Percentiles rank a stretch among this genome's conserved stretches.
phyloP scores from a whole-genome alignment of 1,140 invertebrate species.

The Eciton burchellii region DNA sequence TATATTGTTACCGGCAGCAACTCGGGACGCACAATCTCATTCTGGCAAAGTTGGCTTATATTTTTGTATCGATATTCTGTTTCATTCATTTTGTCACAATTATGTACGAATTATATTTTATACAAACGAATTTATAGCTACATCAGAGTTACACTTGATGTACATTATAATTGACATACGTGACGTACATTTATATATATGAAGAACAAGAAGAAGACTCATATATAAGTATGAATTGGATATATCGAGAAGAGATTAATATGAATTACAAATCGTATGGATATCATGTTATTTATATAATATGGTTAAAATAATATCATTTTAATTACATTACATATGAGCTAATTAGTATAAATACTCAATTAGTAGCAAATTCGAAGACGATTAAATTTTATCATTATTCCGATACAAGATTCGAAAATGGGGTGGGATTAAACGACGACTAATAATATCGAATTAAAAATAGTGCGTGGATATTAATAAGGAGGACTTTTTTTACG shows the following conservation, averaged over 20 bases:
- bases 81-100: neutral
- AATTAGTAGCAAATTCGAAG: neutral
- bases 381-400: conserved; percentile 14
- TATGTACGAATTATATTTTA: neutral
- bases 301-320: neutral
- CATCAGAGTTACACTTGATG: neutral
- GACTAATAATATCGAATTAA: conserved; percentile 59
- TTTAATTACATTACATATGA: neutral
- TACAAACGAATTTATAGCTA: neutral
- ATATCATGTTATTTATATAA: no score
- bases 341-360: neutral
- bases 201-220: no score
- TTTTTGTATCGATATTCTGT: neutral
- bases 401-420: neutral
- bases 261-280: no score
- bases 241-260: no score
- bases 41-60: conserved; percentile 7
- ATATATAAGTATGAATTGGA: no score
- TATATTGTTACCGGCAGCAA: conserved; percentile 13
- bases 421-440: conserved; percentile 3
- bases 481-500: conserved; percentile 49
- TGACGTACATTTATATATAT: no score
- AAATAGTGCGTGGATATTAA: conserved; percentile 63
- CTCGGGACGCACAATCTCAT: conserved; percentile 27
- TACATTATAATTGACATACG: no score